Base-by-base conservation (phyloP, 2,113 vertebrate genomes). In the Podarcis raffonei region DNA sequence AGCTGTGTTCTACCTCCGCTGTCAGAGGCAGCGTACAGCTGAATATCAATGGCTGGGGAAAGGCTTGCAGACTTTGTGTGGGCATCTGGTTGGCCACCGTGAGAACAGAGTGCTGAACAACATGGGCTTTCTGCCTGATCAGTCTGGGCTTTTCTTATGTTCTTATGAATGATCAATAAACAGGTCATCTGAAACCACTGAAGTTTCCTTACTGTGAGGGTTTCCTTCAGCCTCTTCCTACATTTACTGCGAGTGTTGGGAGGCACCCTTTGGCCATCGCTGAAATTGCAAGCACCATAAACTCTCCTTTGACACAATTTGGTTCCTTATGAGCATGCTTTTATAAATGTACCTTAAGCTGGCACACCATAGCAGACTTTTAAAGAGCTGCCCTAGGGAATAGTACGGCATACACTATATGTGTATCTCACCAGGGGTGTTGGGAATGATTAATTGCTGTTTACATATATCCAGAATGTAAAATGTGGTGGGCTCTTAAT, bases 211-310 rank as follows among this genome's bases (percentile, higher is more conserved):
- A 25, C 83, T 72, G 90, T 82, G 68, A 25, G 77, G 8, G 66
- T 83, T 30, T 74, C 87, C 30, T 59, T 53, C 48, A 53, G 48
- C 48, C 48, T 53, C 48, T 53, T 53, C 66, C 78, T 89, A 22
- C 92, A 42, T 84, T 84, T 92, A 84, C 89, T n/a, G 91, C 81
- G 81, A 42, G 80, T 68, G 84, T 91, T 65, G 92, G 85, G 93
- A 93, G 92, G 91, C 91, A 92, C 91, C 91, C 74, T 90, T 94
- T 85, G 93, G 94, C 27, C 86, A 81, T n/a, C 48, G 62, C 0
- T 80, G 65, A 77, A 93, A 93, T 90, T 91, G 90, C 95, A 94
- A 92, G 91, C 89, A 81, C 83, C 84, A 37, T 65, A 32, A 2
- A 65, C 22, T 0, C 0, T 65, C 32, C 20, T 1, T 6, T 13